A percentile compares a stretch with the other conserved stretches of the same genome.
phyloP scores from a whole-genome alignment of 2,797 vertebrate species.

The Enteromius thamalakanensis region DNA sequence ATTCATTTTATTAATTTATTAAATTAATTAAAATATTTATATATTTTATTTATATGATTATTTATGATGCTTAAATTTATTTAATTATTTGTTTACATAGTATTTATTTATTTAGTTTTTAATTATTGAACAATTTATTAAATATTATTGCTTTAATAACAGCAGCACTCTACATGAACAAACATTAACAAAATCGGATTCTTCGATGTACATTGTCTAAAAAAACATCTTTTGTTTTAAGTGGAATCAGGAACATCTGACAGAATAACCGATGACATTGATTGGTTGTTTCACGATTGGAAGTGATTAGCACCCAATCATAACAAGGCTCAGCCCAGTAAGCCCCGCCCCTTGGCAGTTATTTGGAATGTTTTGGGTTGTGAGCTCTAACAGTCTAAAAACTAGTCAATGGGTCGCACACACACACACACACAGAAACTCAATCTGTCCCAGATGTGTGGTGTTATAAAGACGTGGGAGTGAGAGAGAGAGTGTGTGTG shows the following conservation, averaged over 20 bases:
- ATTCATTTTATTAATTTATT: background rate
- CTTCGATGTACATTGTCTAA: background rate
- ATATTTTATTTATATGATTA: background rate
- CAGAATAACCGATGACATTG: background rate
- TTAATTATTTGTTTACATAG: background rate
- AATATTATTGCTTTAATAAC: background rate
- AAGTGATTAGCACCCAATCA: background rate
- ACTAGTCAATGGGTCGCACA: constrained; percentile 28
- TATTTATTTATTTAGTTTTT: background rate
- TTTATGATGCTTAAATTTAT: background rate
- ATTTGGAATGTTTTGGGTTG: constrained; percentile 6
- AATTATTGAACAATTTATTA: background rate
- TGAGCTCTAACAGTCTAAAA: constrained; percentile 1
- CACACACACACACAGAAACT: constrained; percentile 39
- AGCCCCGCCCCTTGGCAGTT: background rate
- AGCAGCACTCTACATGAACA: background rate
- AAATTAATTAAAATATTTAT: background rate
- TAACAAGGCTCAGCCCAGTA: background rate
- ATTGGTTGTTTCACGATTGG: background rate
- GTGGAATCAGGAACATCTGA: background rate
- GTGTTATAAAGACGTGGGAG: constrained; percentile 64
- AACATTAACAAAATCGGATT: background rate
- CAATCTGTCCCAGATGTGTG: constrained; percentile 81
- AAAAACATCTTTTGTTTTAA: background rate
- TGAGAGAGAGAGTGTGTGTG: background rate